Conservation (phyloP, 2,888 invertebrate species). For the Drosophila subquinaria region DNA sequence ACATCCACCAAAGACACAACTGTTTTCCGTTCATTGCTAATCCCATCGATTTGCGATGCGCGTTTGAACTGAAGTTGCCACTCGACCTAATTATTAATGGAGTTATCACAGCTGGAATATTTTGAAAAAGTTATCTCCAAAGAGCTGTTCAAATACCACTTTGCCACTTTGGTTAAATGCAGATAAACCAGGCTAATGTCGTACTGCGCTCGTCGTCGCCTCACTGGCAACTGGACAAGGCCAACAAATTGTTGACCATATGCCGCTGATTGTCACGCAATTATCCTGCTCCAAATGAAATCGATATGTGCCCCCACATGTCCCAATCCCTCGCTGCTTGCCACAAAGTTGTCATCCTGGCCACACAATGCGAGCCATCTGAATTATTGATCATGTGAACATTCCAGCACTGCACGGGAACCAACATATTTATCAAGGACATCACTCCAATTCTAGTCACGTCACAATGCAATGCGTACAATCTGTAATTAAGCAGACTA, state of each 20-base stretch:
- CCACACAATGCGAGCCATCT: slow-evolving; percentile 36
- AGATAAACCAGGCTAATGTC: slow-evolving; percentile 9
- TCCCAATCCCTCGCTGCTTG: neutral
- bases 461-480: slow-evolving; percentile 9
- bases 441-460: slow-evolving; percentile 4
- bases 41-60: neutral
- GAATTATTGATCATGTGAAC: slow-evolving; percentile 74
- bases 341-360: slow-evolving; percentile 28
- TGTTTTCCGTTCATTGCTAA: slow-evolving; percentile 41
- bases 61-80: slow-evolving; percentile 1
- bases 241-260: slow-evolving; percentile 48
- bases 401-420: slow-evolving; percentile 29
- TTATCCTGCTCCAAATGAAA: slow-evolving; percentile 69
- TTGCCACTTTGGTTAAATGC: slow-evolving; percentile 6
- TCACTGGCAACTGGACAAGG: slow-evolving; percentile 52
- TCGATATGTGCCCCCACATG: slow-evolving; percentile 51
- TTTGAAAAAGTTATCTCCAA: slow-evolving; percentile 12
- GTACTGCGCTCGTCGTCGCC: slow-evolving; percentile 26
- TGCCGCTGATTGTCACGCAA: slow-evolving; percentile 76
- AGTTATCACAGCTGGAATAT: slow-evolving; percentile 1
- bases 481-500: neutral
- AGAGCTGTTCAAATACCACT: slow-evolving; percentile 55
- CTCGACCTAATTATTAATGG: slow-evolving; percentile 8
- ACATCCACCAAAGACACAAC: slow-evolving; percentile 34
- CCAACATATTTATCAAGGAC: slow-evolving; percentile 25